Base-by-base conservation (phyloP, 2,797 vertebrate species). In the Distichodus sexfasciatus region DNA sequence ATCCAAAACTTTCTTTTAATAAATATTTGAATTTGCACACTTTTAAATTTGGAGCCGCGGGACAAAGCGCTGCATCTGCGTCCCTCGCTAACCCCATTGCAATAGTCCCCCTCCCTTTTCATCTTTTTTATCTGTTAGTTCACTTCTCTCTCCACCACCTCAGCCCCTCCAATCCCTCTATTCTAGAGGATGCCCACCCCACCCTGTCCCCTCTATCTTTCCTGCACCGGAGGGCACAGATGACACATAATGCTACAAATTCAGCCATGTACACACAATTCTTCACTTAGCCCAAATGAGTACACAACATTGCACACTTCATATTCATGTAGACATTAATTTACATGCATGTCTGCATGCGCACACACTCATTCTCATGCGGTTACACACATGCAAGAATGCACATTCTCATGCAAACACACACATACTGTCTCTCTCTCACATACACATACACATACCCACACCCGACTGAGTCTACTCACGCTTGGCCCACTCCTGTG, bases 21-120 rank as follows among this genome's bases (percentile, higher is more conserved):
- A 91, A 90, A 91, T 90, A 91, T 91, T 90, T 89, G 87, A 90
- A 90, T 91, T 90, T 89, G 82, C 84, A 89, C 85, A 85, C 87
- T 87, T 88, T 87, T 85, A 87, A 84, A 90, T 87, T 84, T 79
- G 78, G 79, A 72, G 87, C 88, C 87, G 75, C 59, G 62, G 67
- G 90, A 85, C 87, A 80, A 78, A 61, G 73, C 79, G 75, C 80
- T 74, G 77, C 88, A 91, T 90, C 87, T 92, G 87, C 74, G 82
- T 82, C 84, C 83, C 75, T 44, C 66, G 41, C 58, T 60, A 64
- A 15, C 69, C 64, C 50, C 58, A 28, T 53, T 23, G 63, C 24
- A 36, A n/a, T 53, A 6, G 31, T 26, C 14, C 17, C 35, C 3
- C 57, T 26, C 21, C 47, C 28, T 33, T 12, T 55, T 66, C 60